These are phyloP conservation scores for Drosophila atripex DNA, from an alignment of 2,888 invertebrate species.

Conservation along the genomic window DNA sequence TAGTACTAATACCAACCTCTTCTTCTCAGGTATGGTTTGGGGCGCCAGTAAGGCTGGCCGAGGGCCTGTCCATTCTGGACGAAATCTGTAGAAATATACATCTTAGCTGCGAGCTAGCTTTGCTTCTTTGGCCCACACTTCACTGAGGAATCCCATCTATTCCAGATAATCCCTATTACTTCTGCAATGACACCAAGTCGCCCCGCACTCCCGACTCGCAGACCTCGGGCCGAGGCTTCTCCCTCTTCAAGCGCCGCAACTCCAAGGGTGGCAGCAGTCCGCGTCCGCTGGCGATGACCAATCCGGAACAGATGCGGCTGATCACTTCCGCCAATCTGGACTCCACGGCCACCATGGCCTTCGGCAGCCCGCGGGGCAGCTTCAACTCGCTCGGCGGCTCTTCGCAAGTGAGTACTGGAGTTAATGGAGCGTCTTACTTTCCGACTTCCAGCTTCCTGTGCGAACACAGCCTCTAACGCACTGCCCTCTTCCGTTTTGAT, in stretches of 20 bases:
- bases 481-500: constrained; percentile 39
- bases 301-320: constrained; percentile 80
- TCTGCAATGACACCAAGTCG: constrained; percentile 83
- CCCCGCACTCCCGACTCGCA: constrained; percentile 83
- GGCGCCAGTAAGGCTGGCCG: not conserved
- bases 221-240: constrained; percentile 80
- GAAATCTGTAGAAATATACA: too few relatives aligned
- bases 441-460: constrained; percentile 73
- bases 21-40: constrained; percentile 81
- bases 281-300: constrained; percentile 63
- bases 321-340: constrained; percentile 83
- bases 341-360: constrained; percentile 80
- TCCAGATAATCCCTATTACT: constrained; percentile 83
- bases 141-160: not conserved
- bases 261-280: constrained; percentile 82
- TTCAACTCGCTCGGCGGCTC: constrained; percentile 82
- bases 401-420: constrained; percentile 76
- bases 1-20: constrained; percentile 81
- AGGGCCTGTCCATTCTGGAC: too few relatives aligned
- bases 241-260: constrained; percentile 83
- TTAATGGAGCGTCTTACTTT: constrained; percentile 28
- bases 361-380: constrained; percentile 83
- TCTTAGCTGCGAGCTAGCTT: too few relatives aligned
- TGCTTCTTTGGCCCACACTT: too few relatives aligned
- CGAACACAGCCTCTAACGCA: constrained; percentile 26